Base-by-base conservation (phyloP, 2,888 invertebrate species). In the Dorcus parallelipipedus region DNA sequence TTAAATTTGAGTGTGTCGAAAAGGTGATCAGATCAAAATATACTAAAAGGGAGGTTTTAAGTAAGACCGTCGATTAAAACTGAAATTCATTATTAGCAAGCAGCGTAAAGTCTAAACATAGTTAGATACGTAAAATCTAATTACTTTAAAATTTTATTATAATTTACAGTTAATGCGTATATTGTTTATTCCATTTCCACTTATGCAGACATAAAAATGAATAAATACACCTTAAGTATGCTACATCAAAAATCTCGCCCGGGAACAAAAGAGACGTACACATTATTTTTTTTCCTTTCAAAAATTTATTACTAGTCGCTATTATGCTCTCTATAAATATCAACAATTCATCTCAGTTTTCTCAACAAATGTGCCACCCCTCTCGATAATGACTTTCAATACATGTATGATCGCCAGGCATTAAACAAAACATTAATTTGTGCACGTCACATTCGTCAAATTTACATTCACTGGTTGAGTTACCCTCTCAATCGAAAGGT, bases 211-310 rank as follows among this genome's bases (percentile, higher is more conserved):
- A 52, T 59, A 59, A 52, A 52, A 59, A 56, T 42, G 56, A 59
- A 59, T 59, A 59, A 59, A 59, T 56, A 59, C 53, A 56, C 52
- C 52, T 56, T 56, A 40, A 38, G 9, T 33, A 51, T 51, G 47
- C 51, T 38, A 54, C 54, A 54, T 33, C 47, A 38, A 59, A 59
- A 55, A 52, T 45, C 52, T 45, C 52, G 41, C 47, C 45, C 47
- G 40, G 52, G 52, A 45, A 51, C 43, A 38, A 51, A 47, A 47
- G 52, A 49, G 9, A 49, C 17, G 20, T 14, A 42, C 42, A 14
- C 14, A 42, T 14, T 14, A 14, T 45, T 9, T 45, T 20, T 20
- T 45, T 45, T 45, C 23, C 14, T 14, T 14, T 14, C 14, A 14
- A 45, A 45, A 45, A 45, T 20, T 45, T 45, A 20, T 20, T 45